A percentile compares a stretch with the other conserved stretches of the same genome.
phyloP scores from a whole-genome alignment of 2,888 invertebrate species.

The Therioaphis trifolii region DNA sequence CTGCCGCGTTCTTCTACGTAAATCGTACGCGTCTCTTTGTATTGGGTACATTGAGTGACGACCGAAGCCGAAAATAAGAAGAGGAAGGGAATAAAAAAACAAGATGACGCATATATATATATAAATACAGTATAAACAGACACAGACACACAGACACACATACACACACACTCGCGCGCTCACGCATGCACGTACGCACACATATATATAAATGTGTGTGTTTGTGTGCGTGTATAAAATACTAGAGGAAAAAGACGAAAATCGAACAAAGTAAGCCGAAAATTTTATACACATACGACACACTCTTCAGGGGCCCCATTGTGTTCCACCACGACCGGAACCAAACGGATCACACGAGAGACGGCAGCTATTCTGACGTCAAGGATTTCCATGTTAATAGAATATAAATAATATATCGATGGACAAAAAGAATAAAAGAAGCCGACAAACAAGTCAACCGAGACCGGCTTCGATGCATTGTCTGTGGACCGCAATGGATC shows the following conservation, averaged over 20 bases:
- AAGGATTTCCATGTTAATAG: slow-evolving; percentile 63
- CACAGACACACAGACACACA: too few species aligned
- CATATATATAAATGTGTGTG: neutral
- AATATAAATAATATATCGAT: slow-evolving; percentile 61
- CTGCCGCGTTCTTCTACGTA: slow-evolving; percentile 44
- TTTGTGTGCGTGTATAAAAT: neutral
- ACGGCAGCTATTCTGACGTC: slow-evolving; percentile 52
- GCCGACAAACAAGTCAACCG: slow-evolving; percentile 62
- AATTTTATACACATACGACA: slow-evolving; percentile 51
- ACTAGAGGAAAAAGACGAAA: slow-evolving; percentile 50
- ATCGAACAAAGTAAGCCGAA: slow-evolving; percentile 59
- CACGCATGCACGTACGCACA: too few species aligned
- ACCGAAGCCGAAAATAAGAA: slow-evolving; percentile 41
- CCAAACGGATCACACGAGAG: slow-evolving; percentile 58
- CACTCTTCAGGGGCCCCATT: slow-evolving; percentile 45
- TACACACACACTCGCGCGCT: too few species aligned
- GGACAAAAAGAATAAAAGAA: slow-evolving; percentile 62
- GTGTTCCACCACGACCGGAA: slow-evolving; percentile 57
- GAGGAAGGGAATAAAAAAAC: slow-evolving; percentile 21
- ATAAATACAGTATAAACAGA: too few species aligned
- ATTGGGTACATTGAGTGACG: slow-evolving; percentile 52
- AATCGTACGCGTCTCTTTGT: slow-evolving; percentile 55
- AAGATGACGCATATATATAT: slow-evolving; percentile 1
- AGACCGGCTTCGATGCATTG: slow-evolving; percentile 57
- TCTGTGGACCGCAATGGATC: slow-evolving; percentile 48